Conservation (phyloP, 2,888 invertebrate species). For the Diaprepes abbreviatus region DNA sequence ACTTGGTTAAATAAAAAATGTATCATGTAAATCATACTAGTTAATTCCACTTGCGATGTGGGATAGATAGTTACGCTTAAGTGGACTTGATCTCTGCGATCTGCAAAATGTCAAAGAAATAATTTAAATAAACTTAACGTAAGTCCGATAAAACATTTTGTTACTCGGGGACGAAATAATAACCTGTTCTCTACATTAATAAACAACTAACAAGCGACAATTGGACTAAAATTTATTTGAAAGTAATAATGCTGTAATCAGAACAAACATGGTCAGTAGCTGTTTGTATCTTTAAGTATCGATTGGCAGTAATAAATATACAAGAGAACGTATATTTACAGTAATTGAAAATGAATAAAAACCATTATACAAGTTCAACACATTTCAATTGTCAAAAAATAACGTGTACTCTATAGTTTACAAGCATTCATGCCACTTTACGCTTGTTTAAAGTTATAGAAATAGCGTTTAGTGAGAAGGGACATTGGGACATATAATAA, state of each 20-base stretch:
- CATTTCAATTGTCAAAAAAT: slow-evolving; percentile 28
- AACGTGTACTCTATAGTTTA: slow-evolving; percentile 23
- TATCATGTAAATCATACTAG: not conserved
- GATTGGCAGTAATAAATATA: slow-evolving; percentile 11
- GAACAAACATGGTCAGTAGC: slow-evolving; percentile 25
- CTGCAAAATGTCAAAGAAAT: slow-evolving; percentile 13
- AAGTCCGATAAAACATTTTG: not conserved
- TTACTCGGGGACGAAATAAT: slow-evolving; percentile 1
- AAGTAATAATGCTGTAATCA: slow-evolving; percentile 25
- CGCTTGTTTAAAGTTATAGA: slow-evolving; percentile 12
- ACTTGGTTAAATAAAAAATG: not conserved
- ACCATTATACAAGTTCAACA: slow-evolving; percentile 4
- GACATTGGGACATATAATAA: slow-evolving; percentile 3
- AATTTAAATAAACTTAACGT: slow-evolving; percentile 7
- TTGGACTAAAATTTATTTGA: slow-evolving; percentile 25
- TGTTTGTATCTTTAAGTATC: slow-evolving; percentile 19
- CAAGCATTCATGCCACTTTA: slow-evolving; percentile 17
- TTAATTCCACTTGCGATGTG: slow-evolving; percentile 4
- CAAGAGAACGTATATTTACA: slow-evolving; percentile 19
- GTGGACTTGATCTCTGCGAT: slow-evolving; percentile 3
- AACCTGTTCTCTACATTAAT: slow-evolving; percentile 10
- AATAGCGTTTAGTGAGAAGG: slow-evolving; percentile 4
- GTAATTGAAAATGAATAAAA: slow-evolving; percentile 28
- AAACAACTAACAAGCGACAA: slow-evolving; percentile 12
- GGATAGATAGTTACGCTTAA: slow-evolving; percentile 22